A percentile compares a stretch with the other conserved stretches of the same genome.
These are phyloP conservation scores for Conus canariensis DNA, from an alignment of 2,888 invertebrate species.

Conservation along the genomic window DNA sequence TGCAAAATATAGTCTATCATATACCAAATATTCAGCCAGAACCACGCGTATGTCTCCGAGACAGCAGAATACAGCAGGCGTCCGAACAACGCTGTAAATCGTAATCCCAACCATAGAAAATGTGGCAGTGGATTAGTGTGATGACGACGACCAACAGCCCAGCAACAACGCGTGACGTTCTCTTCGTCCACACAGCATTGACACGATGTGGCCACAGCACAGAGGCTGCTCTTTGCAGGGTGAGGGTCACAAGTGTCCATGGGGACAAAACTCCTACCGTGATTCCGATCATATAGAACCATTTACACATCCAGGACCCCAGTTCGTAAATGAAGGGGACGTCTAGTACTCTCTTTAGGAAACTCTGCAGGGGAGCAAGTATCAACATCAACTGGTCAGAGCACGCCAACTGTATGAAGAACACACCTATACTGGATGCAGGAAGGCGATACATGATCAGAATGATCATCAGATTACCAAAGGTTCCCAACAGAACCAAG, in stretches of 20 bases:
- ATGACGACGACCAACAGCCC: background rate
- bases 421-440: too few species aligned
- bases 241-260: constrained; percentile 14
- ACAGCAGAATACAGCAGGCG: background rate
- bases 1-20: background rate
- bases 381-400: too few species aligned
- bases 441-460: too few species aligned
- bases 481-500: too few species aligned
- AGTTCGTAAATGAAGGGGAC: background rate
- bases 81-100: background rate
- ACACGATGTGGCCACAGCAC: constrained; percentile 33
- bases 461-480: too few species aligned
- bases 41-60: background rate
- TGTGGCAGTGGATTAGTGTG: background rate
- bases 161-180: background rate
- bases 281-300: too few species aligned
- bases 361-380: too few species aligned
- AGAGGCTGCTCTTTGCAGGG: background rate
- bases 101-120: background rate
- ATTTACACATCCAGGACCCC: background rate
- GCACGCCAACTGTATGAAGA: too few species aligned
- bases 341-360: too few species aligned
- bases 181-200: background rate
- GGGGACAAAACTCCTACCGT: background rate
- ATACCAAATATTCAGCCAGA: background rate